phyloP scores from a whole-genome alignment of 2,113 vertebrate species.

The Protobothrops flavoviridis region DNA sequence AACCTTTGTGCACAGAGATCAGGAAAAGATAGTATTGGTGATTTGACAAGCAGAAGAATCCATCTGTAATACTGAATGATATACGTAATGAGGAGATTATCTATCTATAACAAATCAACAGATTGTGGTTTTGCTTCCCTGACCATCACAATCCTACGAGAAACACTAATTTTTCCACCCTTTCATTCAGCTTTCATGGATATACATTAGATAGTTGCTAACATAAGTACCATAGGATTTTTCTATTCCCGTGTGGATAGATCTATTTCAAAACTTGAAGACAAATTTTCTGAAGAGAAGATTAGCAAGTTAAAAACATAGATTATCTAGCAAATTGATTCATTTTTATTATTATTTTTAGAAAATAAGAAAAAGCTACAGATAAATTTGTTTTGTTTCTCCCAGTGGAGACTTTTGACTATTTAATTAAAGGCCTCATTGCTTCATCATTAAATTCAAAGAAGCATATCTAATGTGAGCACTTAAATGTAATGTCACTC shows the following conservation, averaged over 20 bases:
- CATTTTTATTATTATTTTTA: slow-evolving; percentile 56
- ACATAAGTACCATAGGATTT: not conserved
- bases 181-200: not conserved
- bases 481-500: slow-evolving; percentile 83
- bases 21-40: no score
- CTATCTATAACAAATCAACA: not conserved
- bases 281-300: slow-evolving; percentile 19
- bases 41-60: not conserved
- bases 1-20: not conserved
- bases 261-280: slow-evolving; percentile 16
- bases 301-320: slow-evolving; percentile 26
- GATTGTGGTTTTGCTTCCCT: not conserved
- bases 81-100: not conserved
- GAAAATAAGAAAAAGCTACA: slow-evolving; percentile 51
- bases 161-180: not conserved
- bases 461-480: slow-evolving; percentile 82
- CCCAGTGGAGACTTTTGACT: slow-evolving; percentile 76
- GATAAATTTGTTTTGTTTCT: slow-evolving; percentile 81
- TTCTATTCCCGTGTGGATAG: not conserved
- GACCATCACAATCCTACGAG: not conserved
- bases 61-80: not conserved
- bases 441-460: slow-evolving; percentile 84
- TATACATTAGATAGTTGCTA: not conserved
- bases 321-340: slow-evolving; percentile 59
- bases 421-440: slow-evolving; percentile 87